A percentile compares a stretch with the other conserved stretches of the same genome.
Evolutionary conservation across 2,888 invertebrate genomes (phyloP).

Genomic region (Parnassius mnemosyne): DNA sequence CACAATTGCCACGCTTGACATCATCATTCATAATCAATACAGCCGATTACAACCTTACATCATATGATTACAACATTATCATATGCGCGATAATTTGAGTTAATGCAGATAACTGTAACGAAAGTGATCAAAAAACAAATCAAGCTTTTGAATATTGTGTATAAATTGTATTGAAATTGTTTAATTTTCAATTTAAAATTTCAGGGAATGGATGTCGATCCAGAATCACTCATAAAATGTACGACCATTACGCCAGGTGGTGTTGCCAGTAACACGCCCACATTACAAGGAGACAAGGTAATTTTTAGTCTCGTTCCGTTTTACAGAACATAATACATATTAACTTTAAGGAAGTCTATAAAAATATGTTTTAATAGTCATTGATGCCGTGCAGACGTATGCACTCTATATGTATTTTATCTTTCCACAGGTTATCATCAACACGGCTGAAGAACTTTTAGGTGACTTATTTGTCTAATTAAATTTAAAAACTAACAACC

Average conservation of each 20-base stretch:
- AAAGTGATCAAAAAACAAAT: too few relatives aligned
- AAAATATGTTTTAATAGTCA: too few relatives aligned
- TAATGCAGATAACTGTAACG: too few relatives aligned
- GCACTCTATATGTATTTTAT: neutral
- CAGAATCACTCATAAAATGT: conserved; percentile 73
- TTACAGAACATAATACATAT: too few relatives aligned
- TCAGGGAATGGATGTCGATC: conserved; percentile 70
- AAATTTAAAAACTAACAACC: neutral
- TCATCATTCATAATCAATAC: too few relatives aligned
- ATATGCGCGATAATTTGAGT: too few relatives aligned
- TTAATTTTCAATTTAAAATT: conserved; percentile 2
- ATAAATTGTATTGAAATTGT: too few relatives aligned
- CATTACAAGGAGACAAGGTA: conserved; percentile 57
- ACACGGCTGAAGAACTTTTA: conserved; percentile 45
- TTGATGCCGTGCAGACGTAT: neutral
- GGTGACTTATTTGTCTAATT: conserved; percentile 36
- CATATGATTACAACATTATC: too few relatives aligned
- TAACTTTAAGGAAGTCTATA: too few relatives aligned
- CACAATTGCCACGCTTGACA: too few relatives aligned
- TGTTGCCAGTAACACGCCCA: conserved; percentile 63
- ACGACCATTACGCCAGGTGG: conserved; percentile 73
- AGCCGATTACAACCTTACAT: too few relatives aligned
- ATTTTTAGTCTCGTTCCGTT: conserved; percentile 4
- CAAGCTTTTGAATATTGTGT: too few relatives aligned
- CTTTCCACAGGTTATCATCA: conserved; percentile 43